phyloP scores from a whole-genome alignment of 2,888 invertebrate genomes.

The Molorchus minor region DNA sequence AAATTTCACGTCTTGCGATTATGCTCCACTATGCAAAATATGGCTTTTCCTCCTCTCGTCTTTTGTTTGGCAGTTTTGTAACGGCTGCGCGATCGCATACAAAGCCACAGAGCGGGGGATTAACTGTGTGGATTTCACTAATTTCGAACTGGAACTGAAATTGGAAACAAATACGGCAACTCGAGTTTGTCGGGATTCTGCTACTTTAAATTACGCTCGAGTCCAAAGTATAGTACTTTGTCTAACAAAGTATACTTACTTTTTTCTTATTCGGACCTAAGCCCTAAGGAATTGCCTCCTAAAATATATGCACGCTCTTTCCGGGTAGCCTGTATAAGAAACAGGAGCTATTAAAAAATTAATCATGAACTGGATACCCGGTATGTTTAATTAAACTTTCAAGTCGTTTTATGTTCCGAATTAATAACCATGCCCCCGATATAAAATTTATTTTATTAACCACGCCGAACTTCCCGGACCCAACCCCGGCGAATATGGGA shows the following conservation, averaged over 20 bases:
- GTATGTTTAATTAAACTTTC: background rate
- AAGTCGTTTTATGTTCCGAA: background rate
- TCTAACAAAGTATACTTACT: too few species aligned
- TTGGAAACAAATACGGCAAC: conserved; percentile 7
- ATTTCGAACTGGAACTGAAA: conserved; percentile 13
- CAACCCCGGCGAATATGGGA: conserved; percentile 5
- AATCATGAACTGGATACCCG: too few species aligned
- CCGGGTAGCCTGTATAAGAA: too few species aligned
- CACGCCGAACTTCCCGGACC: conserved; percentile 7
- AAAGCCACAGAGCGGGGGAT: conserved; percentile 8
- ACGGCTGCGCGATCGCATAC: conserved; percentile 12
- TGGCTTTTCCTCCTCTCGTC: conserved; percentile 3
- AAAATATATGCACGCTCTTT: too few species aligned
- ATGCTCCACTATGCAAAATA: conserved; percentile 16
- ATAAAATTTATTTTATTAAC: conserved; percentile 21
- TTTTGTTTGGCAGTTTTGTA: conserved; percentile 20
- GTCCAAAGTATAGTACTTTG: too few species aligned
- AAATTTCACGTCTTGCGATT: conserved; percentile 16
- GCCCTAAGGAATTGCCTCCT: too few species aligned
- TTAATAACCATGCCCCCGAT: conserved; percentile 7
- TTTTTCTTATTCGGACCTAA: too few species aligned
- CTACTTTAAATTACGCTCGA: too few species aligned
- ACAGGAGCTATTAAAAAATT: too few species aligned
- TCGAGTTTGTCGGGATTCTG: background rate
- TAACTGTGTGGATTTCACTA: conserved; percentile 10